Evolutionary conservation across 2,888 invertebrate species (phyloP).

Genomic region (Netelia fuscicornis): DNA sequence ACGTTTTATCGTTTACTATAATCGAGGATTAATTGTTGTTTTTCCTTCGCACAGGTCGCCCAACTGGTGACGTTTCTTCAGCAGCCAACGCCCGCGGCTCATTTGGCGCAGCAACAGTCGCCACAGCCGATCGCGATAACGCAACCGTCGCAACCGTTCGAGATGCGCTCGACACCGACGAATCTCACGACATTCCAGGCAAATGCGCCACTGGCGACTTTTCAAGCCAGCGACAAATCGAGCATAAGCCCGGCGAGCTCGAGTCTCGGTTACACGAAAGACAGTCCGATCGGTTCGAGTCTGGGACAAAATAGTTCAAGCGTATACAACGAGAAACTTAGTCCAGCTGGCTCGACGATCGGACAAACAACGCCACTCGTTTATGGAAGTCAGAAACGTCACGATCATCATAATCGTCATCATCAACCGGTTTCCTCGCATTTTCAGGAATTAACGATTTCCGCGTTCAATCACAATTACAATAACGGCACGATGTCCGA

Average conservation of each 20-base stretch:
- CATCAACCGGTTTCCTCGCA: conserved; percentile 72
- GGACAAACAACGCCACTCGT: conserved; percentile 82
- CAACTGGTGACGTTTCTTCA: conserved; percentile 92
- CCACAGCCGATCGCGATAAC: conserved; percentile 83
- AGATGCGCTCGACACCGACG: conserved; percentile 79
- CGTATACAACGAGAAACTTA: conserved; percentile 80
- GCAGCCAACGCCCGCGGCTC: conserved; percentile 85
- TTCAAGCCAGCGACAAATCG: conserved; percentile 82
- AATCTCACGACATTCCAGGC: conserved; percentile 83
- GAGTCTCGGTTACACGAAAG: conserved; percentile 81
- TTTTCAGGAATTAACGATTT: conserved; percentile 82
- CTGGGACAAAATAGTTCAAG: conserved; percentile 79
- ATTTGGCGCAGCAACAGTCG: conserved; percentile 83
- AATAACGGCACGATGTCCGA: conserved; percentile 73
- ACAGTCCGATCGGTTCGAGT: conserved; percentile 79
- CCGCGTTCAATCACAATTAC: conserved; percentile 83
- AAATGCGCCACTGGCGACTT: conserved; percentile 80
- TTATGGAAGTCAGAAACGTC: conserved; percentile 76
- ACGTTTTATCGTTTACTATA: neutral
- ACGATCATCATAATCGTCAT: conserved; percentile 49
- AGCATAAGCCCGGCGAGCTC: conserved; percentile 82
- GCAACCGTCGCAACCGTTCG: conserved; percentile 74
- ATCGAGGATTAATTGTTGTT: neutral
- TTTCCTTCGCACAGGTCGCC: conserved; percentile 86
- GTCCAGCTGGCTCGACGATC: conserved; percentile 80